These are phyloP conservation scores for Drosophila guanche DNA, from an alignment of 1,140 invertebrate genomes.

Conservation along the genomic window DNA sequence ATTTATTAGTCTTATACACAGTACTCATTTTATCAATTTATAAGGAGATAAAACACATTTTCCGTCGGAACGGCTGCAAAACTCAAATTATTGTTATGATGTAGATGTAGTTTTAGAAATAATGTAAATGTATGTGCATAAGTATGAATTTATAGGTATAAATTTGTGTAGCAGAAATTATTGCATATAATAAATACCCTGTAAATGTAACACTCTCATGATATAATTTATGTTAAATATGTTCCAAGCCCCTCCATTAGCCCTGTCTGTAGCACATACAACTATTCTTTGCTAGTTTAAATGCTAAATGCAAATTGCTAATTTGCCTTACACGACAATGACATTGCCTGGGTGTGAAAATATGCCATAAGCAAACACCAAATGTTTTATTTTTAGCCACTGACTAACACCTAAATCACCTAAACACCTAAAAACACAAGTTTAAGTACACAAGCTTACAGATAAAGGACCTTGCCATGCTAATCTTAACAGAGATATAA, in stretches of 20 bases:
- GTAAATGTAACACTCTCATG: no score
- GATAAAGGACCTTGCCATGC: conserved; percentile 61
- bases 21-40: no score
- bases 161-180: no score
- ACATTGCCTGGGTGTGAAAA: conserved; percentile 22
- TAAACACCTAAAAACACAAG: not conserved
- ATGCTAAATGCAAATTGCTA: not conserved
- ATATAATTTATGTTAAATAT: no score
- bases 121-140: no score
- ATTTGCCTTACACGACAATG: conserved; percentile 18
- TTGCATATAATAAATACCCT: no score
- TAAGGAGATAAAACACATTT: no score
- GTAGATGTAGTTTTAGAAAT: no score
- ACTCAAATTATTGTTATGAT: no score
- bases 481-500: conserved; percentile 22
- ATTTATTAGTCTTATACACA: no score
- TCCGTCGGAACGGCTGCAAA: no score
- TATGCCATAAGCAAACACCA: conserved; percentile 24
- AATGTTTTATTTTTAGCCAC: conserved; percentile 4
- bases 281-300: conserved; percentile 16
- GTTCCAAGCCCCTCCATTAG: conserved; percentile 10
- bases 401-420: conserved; percentile 3
- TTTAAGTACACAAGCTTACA: conserved; percentile 20
- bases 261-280: conserved; percentile 5
- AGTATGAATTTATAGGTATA: no score